Conservation (phyloP, 2,888 invertebrate genomes). For the Plebejus melissa region DNA sequence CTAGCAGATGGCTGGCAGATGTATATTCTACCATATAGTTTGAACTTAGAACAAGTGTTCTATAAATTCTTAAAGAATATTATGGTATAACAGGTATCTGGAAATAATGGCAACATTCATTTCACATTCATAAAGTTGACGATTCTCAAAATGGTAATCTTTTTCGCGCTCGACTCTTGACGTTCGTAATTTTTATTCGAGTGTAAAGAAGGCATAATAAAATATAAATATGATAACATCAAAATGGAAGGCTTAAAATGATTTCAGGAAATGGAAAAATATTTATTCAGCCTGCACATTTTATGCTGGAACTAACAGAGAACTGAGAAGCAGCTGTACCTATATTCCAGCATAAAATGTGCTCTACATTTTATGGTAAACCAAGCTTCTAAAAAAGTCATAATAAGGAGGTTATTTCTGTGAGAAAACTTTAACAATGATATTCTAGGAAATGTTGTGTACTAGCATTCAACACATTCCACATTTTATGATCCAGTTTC, state of each 20-base stretch:
- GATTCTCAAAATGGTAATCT: too few relatives aligned
- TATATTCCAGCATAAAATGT: neutral
- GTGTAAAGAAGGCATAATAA: too few relatives aligned
- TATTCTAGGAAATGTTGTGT: conserved; percentile 16
- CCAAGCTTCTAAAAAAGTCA: neutral
- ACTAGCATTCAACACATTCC: conserved; percentile 2
- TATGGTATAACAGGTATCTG: neutral
- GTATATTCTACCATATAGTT: neutral
- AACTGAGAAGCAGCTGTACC: neutral
- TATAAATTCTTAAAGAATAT: neutral
- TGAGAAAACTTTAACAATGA: conserved; percentile 10
- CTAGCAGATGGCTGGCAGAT: conserved; percentile 5
- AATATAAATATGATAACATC: too few relatives aligned
- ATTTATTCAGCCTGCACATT: neutral
- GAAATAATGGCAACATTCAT: neutral
- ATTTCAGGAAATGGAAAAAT: too few relatives aligned
- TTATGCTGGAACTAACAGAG: neutral
- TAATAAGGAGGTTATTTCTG: neutral
- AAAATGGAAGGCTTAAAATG: too few relatives aligned
- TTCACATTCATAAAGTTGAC: too few relatives aligned
- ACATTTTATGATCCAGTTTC: conserved; percentile 1
- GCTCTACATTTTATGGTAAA: neutral
- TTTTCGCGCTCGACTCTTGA: too few relatives aligned
- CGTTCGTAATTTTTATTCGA: too few relatives aligned
- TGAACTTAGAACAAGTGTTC: neutral